phyloP scores from a whole-genome alignment of 2,888 invertebrate genomes.

The Aphrophora alni region DNA sequence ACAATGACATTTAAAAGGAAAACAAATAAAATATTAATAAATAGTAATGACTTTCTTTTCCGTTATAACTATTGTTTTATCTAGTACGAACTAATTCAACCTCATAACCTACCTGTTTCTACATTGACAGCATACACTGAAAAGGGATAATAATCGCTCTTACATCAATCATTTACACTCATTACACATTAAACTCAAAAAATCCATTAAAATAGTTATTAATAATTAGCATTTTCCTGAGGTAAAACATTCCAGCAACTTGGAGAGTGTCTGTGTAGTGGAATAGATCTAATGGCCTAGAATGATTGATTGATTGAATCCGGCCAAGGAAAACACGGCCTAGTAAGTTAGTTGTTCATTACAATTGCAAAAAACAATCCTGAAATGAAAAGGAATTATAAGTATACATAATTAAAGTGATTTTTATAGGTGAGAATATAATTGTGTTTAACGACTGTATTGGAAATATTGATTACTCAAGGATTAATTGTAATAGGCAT shows the following conservation, averaged over 20 bases:
- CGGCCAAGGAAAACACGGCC: neutral
- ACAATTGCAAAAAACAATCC: too few relatives aligned
- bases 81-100: neutral
- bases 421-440: too few relatives aligned
- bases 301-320: neutral
- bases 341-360: neutral
- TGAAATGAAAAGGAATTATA: too few relatives aligned
- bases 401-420: too few relatives aligned
- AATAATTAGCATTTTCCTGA: neutral
- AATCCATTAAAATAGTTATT: neutral
- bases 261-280: neutral
- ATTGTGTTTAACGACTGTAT: too few relatives aligned
- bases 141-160: neutral
- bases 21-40: too few relatives aligned
- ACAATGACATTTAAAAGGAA: too few relatives aligned
- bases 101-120: neutral
- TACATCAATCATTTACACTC: neutral
- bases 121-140: neutral
- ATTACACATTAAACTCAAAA: neutral
- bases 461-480: too few relatives aligned
- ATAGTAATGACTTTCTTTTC: neutral
- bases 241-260: neutral
- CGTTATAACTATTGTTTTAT: neutral
- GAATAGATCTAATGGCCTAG: neutral
- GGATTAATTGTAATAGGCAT: too few relatives aligned